Base-by-base conservation (phyloP, 1,140 invertebrate genomes). In the Aphelenchoides fujianensis region DNA sequence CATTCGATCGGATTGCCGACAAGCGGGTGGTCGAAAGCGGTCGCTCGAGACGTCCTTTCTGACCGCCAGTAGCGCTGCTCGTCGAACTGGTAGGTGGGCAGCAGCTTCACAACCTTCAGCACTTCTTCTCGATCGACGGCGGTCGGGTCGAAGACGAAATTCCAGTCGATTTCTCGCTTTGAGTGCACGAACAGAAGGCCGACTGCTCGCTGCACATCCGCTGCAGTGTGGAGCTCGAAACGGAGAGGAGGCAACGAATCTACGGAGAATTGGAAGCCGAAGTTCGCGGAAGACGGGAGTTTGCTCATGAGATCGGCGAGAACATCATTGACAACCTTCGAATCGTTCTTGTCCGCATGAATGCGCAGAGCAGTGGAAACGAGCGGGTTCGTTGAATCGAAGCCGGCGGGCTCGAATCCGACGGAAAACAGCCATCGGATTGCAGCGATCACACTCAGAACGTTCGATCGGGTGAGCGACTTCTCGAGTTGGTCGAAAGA, bases 1-100 rank as follows among this genome's bases (percentile, higher is more conserved):
- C 12, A 19, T 12, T 57, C 72, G 19, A 72, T 34, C 0, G 61
- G 27, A 59, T 72, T 72, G 27, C 70, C 70, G 3, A 72, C 16
- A 2, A 72, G 12, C 31, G 72, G 19, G 19, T 72, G 69, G 53
- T 72, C 70, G 48, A 72, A 72, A n/a, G 36, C 48, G 61, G 28
- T 9, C 2, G 5, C 19, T 2, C 31, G 2, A 12, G 16, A 3
- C 12, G 35, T 69, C 9, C 31, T 35, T 66, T 69, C 53, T 16
- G 53, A 69, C 69, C 23, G n/a, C 70, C 70, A 72, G 41, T 28
- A 72, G 7, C n/a, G n/a, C 37, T 54, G 5, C n/a, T 35, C 19
- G 30, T 72, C 70, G 41, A 70, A 72, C 19, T 5, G 23, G 59
- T 72, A 72, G 27, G 34, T 73, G 7, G 70, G 70, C 19, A 70